Evolutionary conservation across 2,888 invertebrate species (phyloP).

Genomic region (Pollenia labialis): DNA sequence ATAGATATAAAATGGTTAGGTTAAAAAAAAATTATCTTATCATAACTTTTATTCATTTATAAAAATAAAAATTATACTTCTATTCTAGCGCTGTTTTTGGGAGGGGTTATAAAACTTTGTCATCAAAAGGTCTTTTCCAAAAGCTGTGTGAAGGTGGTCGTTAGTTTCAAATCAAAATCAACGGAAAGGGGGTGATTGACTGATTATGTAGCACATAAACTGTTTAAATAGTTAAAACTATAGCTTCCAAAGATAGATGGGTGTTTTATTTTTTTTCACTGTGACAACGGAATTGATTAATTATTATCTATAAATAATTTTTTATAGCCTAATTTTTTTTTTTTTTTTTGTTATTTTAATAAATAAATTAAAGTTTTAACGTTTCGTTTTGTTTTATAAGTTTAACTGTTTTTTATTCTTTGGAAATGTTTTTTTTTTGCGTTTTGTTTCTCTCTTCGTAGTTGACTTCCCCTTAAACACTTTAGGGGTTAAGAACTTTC

Average conservation of each 20-base stretch:
- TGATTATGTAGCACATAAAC: constrained; percentile 1
- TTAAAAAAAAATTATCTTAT: constrained; percentile 38
- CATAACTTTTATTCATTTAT: constrained; percentile 58
- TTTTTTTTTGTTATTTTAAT: neutral
- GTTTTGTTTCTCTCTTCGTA: neutral
- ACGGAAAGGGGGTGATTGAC: neutral
- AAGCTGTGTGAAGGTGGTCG: constrained; percentile 25
- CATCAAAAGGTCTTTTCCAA: constrained; percentile 58
- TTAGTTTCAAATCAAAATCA: neutral
- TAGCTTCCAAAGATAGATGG: neutral
- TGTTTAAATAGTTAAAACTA: neutral
- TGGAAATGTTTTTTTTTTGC: neutral
- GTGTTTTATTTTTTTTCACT: neutral
- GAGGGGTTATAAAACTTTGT: constrained; percentile 55
- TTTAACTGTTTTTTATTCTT: neutral
- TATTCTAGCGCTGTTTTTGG: neutral
- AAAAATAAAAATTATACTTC: constrained; percentile 15
- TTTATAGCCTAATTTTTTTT: neutral
- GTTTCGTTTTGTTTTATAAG: constrained; percentile 50
- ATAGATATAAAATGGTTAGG: constrained; percentile 50
- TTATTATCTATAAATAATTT: constrained; percentile 6
- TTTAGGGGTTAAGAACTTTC: constrained; percentile 22
- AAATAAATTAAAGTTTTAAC: constrained; percentile 50
- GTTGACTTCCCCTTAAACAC: neutral
- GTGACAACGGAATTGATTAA: constrained; percentile 60